These are phyloP conservation scores for Ormyrus labotus DNA, from an alignment of 2,888 invertebrate genomes.

Conservation along the genomic window DNA sequence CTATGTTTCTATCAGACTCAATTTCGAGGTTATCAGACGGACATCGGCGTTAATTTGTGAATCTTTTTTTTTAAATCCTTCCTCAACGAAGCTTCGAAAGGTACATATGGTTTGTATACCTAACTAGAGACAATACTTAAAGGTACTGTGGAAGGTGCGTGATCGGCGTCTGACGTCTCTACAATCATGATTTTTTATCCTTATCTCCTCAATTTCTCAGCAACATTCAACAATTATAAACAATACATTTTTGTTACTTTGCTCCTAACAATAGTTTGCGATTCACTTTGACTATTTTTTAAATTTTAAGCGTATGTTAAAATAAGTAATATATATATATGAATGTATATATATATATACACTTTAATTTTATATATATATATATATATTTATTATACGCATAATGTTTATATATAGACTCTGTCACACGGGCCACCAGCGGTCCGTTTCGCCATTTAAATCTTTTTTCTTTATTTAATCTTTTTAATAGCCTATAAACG, in stretches of 20 bases:
- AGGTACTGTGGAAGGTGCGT: slow-evolving; percentile 67
- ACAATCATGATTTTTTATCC: slow-evolving; percentile 46
- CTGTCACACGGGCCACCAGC: slow-evolving; percentile 58
- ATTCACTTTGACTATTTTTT: slow-evolving; percentile 57
- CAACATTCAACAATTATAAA: slow-evolving; percentile 59
- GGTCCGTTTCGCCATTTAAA: slow-evolving; percentile 49
- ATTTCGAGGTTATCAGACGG: slow-evolving; percentile 50
- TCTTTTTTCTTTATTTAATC: slow-evolving; percentile 38
- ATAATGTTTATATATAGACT: slow-evolving; percentile 54
- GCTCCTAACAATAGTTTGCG: slow-evolving; percentile 56
- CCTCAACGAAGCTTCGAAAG: slow-evolving; percentile 59
- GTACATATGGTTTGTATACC: slow-evolving; percentile 61
- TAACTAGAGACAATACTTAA: slow-evolving; percentile 71
- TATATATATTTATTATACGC: slow-evolving; percentile 51
- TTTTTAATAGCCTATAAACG: slow-evolving; percentile 47
- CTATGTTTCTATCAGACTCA: slow-evolving; percentile 57
- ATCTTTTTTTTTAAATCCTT: slow-evolving; percentile 44
- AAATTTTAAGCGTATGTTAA: slow-evolving; percentile 70
- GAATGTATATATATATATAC: slow-evolving; percentile 61
- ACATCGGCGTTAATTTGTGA: slow-evolving; percentile 44
- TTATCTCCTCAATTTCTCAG: slow-evolving; percentile 37
- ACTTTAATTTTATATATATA: slow-evolving; percentile 58
- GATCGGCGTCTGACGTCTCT: slow-evolving; percentile 46
- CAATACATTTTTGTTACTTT: slow-evolving; percentile 57
- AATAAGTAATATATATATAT: slow-evolving; percentile 67